Evolutionary conservation across 2,888 invertebrate species (phyloP), one percentile per base, ranked within the genome.

Genomic region (Myopa testacea): DNA sequence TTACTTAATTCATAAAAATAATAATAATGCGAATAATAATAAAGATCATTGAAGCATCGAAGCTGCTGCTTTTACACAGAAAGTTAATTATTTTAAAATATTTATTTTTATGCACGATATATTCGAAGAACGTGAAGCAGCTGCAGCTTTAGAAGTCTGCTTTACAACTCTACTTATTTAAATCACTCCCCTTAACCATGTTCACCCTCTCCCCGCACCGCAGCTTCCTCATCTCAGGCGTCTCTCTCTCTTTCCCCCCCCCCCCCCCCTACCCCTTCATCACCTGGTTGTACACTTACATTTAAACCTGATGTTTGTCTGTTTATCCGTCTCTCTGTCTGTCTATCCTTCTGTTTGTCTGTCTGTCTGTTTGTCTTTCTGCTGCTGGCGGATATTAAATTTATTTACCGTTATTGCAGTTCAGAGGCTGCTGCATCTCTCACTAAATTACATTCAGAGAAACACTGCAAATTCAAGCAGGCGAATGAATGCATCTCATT

Each of bases 401-500:
- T 80, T 81, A 81, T 81, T 81, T 77, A 79, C 79, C 75, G 78
- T 81, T 80, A 80, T 80, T 80, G 80, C 81, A 80, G 80, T 79
- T 81, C 78, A 79, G 80, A 80, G 79, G 79, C 76, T 78, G 80
- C 80, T 80, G n/a, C n/a, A n/a, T 80, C 80, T 80, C 80, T 80
- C 78, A 80, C 78, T 80, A 75, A 78, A 79, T 79, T 81, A 80
- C 81, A 81, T 79, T 77, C 80, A 65, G 78, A 80, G 80, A 74
- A 77, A 72, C 71, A 67, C 63, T n/a, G 40, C 14, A 60, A 38
- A n/a, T 26, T 38, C 37, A 45, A 40, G 37, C 74, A n/a, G 65
- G 16, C 19, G 38, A 37, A 3, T n/a, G 71, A 38, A 40, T 12
- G 71, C 40, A 40, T 40, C 40, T 40, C 40, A 40, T 8, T 40